These are phyloP conservation scores for Calliopum simillimum DNA, from an alignment of 2,888 invertebrate genomes.

Conservation along the genomic window DNA sequence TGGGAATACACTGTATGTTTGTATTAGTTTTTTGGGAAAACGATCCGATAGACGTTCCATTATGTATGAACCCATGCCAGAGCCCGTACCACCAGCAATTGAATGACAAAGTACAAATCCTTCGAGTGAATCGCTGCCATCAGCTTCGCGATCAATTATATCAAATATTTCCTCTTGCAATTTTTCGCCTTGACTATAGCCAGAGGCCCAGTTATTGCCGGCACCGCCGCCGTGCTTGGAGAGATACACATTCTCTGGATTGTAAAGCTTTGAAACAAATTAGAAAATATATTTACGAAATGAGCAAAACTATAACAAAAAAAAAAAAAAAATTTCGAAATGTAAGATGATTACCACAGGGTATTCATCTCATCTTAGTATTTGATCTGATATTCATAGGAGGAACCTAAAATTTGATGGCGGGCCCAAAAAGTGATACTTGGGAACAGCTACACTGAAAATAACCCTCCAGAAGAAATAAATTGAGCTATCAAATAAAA, in stretches of 20 bases:
- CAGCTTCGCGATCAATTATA: constrained; percentile 98
- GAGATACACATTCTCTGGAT: constrained; percentile 97
- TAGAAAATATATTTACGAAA: background rate
- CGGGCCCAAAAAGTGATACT: too few species aligned
- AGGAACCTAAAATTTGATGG: too few species aligned
- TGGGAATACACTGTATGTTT: constrained; percentile 99
- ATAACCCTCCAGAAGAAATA: too few species aligned
- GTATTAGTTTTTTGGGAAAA: constrained; percentile 97
- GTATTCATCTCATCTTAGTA: too few species aligned
- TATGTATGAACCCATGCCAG: constrained; percentile 98
- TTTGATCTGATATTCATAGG: too few species aligned
- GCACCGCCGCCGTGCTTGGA: constrained; percentile 99
- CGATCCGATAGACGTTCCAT: constrained; percentile 90
- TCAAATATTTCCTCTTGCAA: constrained; percentile 97
- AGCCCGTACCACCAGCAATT: constrained; percentile 99
- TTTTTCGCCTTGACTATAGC: constrained; percentile 93
- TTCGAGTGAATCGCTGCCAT: constrained; percentile 98
- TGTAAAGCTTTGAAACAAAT: constrained; percentile 78
- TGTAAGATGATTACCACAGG: too few species aligned
- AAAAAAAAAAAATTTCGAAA: background rate
- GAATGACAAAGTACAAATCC: constrained; percentile 99
- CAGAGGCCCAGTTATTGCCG: constrained; percentile 99
- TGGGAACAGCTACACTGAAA: too few species aligned
- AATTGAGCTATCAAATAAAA: too few species aligned
- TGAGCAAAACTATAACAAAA: background rate